A percentile compares a stretch with the other conserved stretches of the same genome.
These are phyloP conservation scores for Sminthurinus aureus DNA, from an alignment of 2,888 invertebrate genomes.

Conservation along the genomic window DNA sequence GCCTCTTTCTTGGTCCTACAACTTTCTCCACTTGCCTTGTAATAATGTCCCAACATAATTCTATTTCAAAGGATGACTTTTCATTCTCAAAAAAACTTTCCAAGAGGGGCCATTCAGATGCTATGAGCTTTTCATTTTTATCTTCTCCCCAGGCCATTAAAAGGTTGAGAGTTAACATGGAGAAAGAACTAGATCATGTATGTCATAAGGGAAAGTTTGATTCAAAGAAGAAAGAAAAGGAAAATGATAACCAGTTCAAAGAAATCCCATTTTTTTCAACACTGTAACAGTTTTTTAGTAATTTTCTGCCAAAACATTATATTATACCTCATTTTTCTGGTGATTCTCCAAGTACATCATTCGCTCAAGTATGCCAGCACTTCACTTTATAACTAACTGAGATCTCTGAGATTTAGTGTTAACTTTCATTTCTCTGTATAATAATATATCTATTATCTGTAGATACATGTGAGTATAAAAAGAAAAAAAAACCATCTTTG, in stretches of 20 bases:
- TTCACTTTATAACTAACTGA: not conserved
- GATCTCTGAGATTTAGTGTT: not conserved
- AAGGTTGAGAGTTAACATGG: not conserved
- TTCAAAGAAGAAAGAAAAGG: not conserved
- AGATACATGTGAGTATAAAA: too few species aligned
- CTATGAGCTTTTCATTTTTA: constrained; percentile 26
- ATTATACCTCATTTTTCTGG: not conserved
- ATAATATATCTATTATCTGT: too few species aligned
- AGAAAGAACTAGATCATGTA: too few species aligned
- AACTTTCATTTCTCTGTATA: not conserved
- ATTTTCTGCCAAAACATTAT: constrained; percentile 13
- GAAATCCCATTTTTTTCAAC: not conserved
- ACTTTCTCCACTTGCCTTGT: not conserved
- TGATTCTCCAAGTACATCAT: not conserved
- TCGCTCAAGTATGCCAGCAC: not conserved
- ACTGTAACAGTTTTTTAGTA: not conserved
- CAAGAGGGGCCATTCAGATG: constrained; percentile 3
- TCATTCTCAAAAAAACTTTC: too few species aligned
- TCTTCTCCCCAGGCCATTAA: not conserved
- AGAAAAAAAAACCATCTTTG: too few species aligned
- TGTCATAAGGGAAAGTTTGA: not conserved
- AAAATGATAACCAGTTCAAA: constrained; percentile 6
- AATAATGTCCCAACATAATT: not conserved
- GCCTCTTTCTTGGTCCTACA: not conserved
- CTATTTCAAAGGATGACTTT: too few species aligned